Evolutionary conservation across 2,888 invertebrate species (phyloP).

Genomic region (Apantesis nais): DNA sequence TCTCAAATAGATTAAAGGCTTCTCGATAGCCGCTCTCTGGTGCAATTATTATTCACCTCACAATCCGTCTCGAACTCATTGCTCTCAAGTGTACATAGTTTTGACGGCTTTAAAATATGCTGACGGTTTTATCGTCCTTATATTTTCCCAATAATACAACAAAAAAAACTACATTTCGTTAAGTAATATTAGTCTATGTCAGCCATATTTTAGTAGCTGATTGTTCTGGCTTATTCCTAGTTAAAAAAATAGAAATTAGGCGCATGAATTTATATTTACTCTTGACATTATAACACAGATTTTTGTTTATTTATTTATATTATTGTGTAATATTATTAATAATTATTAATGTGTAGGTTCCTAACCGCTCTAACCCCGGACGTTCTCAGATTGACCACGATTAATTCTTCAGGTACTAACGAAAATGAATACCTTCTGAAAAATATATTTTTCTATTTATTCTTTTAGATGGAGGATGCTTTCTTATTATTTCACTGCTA

Average conservation of each 20-base stretch:
- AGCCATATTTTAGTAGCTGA: constrained; percentile 36
- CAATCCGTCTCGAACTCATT: neutral
- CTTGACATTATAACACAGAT: constrained; percentile 54
- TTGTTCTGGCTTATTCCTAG: constrained; percentile 38
- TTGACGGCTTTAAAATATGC: constrained; percentile 33
- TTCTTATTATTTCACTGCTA: constrained; percentile 70
- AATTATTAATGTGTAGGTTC: constrained; percentile 75
- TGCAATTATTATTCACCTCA: neutral
- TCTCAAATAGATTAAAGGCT: neutral
- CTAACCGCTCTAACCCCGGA: constrained; percentile 85
- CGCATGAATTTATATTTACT: constrained; percentile 52
- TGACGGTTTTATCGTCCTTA: constrained; percentile 14
- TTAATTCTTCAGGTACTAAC: constrained; percentile 83
- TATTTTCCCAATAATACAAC: neutral
- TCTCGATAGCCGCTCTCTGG: neutral
- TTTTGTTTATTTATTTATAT: constrained; percentile 47
- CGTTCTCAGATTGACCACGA: constrained; percentile 84
- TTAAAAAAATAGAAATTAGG: constrained; percentile 42
- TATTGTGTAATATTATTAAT: constrained; percentile 53
- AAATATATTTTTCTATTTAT: constrained; percentile 49
- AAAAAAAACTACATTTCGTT: neutral
- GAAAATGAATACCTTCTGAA: constrained; percentile 53
- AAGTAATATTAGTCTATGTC: constrained; percentile 1
- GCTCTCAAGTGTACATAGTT: constrained; percentile 2
- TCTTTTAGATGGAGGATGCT: constrained; percentile 78